Conservation (phyloP, 2,888 invertebrate genomes). For the Mesochorus sp. region DNA sequence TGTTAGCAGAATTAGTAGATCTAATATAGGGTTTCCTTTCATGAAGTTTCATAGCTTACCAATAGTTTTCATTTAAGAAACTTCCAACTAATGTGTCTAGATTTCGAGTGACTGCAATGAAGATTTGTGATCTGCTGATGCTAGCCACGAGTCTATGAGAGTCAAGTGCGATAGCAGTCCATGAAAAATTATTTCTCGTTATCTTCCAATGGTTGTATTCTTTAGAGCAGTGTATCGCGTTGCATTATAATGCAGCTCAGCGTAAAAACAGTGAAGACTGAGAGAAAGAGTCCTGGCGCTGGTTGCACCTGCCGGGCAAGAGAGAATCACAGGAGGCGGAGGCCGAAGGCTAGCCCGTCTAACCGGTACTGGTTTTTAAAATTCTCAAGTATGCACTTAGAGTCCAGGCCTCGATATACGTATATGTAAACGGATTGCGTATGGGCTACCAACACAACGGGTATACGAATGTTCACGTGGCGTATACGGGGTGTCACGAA, state of each 20-base stretch:
- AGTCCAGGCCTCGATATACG: conserved; percentile 60
- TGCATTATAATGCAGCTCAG: conserved; percentile 17
- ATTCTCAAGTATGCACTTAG: conserved; percentile 78
- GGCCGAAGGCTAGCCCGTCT: conserved; percentile 75
- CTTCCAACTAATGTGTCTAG: too few species aligned
- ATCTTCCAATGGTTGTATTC: neutral
- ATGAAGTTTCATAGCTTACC: too few species aligned
- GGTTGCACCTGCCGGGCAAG: conserved; percentile 74
- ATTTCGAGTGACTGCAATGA: too few species aligned
- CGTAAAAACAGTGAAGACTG: conserved; percentile 39
- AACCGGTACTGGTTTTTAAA: conserved; percentile 77
- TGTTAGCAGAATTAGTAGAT: too few species aligned
- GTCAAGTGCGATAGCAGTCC: too few species aligned
- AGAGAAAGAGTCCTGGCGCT: conserved; percentile 53
- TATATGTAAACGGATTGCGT: neutral
- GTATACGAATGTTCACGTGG: neutral
- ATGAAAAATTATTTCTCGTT: neutral
- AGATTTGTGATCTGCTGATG: too few species aligned
- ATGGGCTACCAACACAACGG: too few species aligned
- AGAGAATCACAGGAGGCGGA: conserved; percentile 70
- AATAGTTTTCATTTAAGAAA: too few species aligned
- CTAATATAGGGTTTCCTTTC: too few species aligned
- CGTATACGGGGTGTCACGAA: conserved; percentile 64
- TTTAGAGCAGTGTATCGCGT: neutral
- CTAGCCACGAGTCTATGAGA: too few species aligned